A percentile compares a stretch with the other conserved stretches of the same genome.
These are phyloP conservation scores for Gambelia wislizenii DNA, from an alignment of 2,797 vertebrate species.

Conservation along the genomic window DNA sequence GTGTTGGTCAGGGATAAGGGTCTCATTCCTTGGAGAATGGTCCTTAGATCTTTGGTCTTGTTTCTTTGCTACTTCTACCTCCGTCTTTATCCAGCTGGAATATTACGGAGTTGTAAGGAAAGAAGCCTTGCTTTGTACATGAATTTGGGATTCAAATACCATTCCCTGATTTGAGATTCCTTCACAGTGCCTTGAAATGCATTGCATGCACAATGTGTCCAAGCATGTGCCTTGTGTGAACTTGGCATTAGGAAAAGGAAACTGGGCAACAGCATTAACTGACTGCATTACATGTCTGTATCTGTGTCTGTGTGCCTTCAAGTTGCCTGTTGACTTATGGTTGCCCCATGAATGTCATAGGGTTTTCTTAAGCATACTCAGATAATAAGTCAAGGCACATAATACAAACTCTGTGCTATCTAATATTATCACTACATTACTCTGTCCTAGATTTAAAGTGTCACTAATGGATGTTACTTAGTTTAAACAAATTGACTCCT, in stretches of 20 bases:
- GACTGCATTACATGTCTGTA: neutral
- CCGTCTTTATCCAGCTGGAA: constrained; percentile 16
- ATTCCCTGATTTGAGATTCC: neutral
- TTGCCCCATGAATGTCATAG: no score
- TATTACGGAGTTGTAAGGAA: neutral
- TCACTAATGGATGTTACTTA: no score
- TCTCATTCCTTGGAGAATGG: neutral
- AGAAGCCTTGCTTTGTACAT: neutral
- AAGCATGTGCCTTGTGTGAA: neutral
- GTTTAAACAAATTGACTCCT: constrained; percentile 3
- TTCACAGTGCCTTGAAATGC: neutral
- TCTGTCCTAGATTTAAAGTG: neutral
- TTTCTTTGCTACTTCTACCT: constrained; percentile 32
- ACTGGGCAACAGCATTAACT: neutral
- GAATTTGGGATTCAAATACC: neutral
- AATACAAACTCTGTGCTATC: neutral
- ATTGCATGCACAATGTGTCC: neutral
- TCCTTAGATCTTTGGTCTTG: neutral
- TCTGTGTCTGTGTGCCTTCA: no score
- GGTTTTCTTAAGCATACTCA: neutral
- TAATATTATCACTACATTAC: neutral
- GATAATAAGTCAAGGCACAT: neutral
- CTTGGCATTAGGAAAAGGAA: neutral
- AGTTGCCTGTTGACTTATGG: no score
- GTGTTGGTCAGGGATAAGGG: neutral